Base-by-base conservation (phyloP, 2,888 invertebrate genomes). In the Sarcophaga variegata region DNA sequence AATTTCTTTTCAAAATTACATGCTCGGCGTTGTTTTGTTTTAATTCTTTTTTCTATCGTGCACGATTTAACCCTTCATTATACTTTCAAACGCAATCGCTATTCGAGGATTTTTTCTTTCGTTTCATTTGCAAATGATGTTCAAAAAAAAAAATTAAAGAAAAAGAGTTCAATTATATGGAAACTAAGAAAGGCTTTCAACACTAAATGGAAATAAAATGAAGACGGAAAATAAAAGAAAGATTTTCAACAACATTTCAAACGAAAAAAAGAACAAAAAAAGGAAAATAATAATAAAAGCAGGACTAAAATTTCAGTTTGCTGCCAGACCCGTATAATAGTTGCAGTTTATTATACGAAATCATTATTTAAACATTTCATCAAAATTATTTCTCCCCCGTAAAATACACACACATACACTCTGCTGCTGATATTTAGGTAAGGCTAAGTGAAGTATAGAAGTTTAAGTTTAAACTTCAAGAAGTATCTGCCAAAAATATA, bases 61-160 rank as follows among this genome's bases (percentile, higher is more conserved):
- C 70, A 81, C 49, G 72, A 83, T 83, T 86, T 81, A 86, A 86
- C 76, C 83, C 83, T 74, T 86, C 69, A 76, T 83, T 83, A 69
- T 27, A 63, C 71, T 76, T 82, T 59, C 25, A 63, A 14, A 27
- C n/a, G 74, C 49, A 69, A 81, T 59, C 47, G 47, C 37, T 79
- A 71, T 82, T 6, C 10, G 10, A 37, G 37, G 8, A 1, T 37
- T 37, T 37, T 37, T 77, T 60, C 37, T 22, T 75, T 63, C 60
- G 5, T 37, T 72, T 54, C 62, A 54, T 70, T 70, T 79, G 81
- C 49, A 78, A 82, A 85, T 82, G 81, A 37, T 85, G 77, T 81
- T 77, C 69, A 37, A 80, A 12, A 62, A 74, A 64, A 74, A 59
- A n/a, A 27, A 47, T 0, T 45, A 14, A n/a, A 25, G 1, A 62